Evolutionary conservation across 1,140 invertebrate genomes (phyloP).

Genomic region (Helicorthomorpha holstii): DNA sequence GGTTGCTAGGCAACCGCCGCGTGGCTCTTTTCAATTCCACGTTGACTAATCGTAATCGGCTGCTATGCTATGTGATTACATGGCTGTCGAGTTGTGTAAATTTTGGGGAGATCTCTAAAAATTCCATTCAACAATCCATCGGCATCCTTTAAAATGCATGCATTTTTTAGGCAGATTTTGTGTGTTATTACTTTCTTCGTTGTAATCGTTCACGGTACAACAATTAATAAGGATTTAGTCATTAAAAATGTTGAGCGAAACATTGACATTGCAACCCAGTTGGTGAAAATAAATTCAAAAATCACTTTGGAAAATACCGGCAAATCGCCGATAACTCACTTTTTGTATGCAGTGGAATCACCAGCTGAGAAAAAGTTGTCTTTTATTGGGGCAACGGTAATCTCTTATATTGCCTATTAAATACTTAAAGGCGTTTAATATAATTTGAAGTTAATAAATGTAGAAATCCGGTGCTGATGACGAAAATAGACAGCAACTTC

Average conservation of each 20-base stretch:
- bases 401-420: background rate
- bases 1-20: too few species aligned
- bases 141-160: too few species aligned
- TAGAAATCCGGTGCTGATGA: background rate
- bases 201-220: too few species aligned
- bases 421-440: background rate
- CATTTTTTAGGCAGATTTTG: too few species aligned
- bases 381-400: constrained; percentile 41
- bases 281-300: constrained; percentile 63
- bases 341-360: constrained; percentile 52
- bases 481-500: background rate
- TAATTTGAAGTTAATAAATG: background rate
- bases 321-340: constrained; percentile 44
- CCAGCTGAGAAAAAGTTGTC: constrained; percentile 44
- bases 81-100: too few species aligned
- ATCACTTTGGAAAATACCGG: constrained; percentile 66
- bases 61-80: too few species aligned
- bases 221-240: constrained; percentile 28
- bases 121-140: too few species aligned
- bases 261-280: constrained; percentile 70
- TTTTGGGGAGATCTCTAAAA: too few species aligned
- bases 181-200: too few species aligned
- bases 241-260: constrained; percentile 67
- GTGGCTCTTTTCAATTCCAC: too few species aligned
- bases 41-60: too few species aligned